These are phyloP conservation scores for Bos taurus DNA, from an alignment of 2,113 vertebrate species.

Conservation along the genomic window DNA sequence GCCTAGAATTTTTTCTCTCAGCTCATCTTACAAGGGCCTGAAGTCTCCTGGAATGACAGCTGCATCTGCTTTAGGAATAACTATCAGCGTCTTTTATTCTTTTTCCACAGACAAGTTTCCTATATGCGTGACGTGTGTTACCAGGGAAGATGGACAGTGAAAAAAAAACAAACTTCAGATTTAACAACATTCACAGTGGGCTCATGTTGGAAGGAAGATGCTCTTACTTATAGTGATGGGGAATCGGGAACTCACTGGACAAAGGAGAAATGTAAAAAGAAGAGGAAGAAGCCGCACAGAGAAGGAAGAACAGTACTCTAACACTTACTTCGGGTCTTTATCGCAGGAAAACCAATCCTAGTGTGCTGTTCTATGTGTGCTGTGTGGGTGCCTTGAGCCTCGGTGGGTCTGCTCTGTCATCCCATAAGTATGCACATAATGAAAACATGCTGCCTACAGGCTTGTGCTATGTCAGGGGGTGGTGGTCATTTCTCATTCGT, in stretches of 20 bases:
- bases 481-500: neutral
- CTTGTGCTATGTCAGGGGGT: fast-evolving
- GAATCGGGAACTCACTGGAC: neutral
- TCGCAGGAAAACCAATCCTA: neutral
- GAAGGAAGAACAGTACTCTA: neutral
- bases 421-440: neutral
- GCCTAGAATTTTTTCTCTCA: neutral
- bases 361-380: neutral
- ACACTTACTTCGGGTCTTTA: neutral
- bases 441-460: neutral
- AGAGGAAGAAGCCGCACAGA: neutral
- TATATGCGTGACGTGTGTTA: neutral
- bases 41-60: neutral
- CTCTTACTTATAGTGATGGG: neutral
- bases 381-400: neutral
- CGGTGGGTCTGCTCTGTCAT: no score
- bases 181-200: neutral
- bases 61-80: neutral
- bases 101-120: neutral
- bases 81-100: neutral
- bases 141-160: neutral
- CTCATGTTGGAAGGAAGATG: neutral
- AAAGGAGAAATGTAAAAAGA: neutral
- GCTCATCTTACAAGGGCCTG: neutral
- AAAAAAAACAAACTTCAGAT: neutral